These are phyloP conservation scores for Spilogale gracilis DNA, from an alignment of 2,113 vertebrate species.

Conservation along the genomic window DNA sequence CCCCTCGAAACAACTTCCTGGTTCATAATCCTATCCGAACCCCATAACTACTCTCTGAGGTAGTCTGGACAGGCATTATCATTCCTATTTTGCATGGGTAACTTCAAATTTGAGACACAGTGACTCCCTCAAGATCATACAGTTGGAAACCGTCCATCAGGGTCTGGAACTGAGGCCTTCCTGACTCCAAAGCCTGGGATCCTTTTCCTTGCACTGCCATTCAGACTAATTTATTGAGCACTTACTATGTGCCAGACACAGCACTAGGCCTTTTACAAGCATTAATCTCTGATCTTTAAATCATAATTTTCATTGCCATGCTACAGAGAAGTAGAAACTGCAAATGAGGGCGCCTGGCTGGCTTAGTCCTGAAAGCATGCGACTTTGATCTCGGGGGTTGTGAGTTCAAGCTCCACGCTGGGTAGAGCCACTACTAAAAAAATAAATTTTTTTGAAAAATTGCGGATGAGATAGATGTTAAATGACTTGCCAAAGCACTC, in stretches of 20 bases:
- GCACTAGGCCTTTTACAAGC: neutral
- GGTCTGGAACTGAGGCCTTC: conserved; percentile 23
- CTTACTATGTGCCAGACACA: conserved; percentile 27
- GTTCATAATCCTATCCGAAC: neutral
- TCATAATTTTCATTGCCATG: conserved; percentile 13
- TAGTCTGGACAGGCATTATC: conserved; percentile 9
- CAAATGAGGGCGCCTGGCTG: neutral
- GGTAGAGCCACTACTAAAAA: neutral
- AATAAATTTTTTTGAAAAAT: neutral
- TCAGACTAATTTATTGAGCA: conserved; percentile 39
- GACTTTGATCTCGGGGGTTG: neutral
- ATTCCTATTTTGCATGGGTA: conserved; percentile 28
- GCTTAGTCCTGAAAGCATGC: neutral
- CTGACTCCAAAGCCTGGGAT: neutral
- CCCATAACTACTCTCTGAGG: neutral
- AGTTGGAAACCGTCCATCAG: neutral
- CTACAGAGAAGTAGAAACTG: conserved; percentile 40
- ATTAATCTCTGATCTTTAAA: conserved; percentile 12
- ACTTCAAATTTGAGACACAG: conserved; percentile 61
- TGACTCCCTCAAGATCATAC: neutral
- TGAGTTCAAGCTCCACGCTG: neutral
- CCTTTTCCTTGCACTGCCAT: neutral
- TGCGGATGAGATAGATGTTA: neutral
- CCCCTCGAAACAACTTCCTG: neutral
- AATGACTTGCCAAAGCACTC: conserved; percentile 38